phyloP scores from a whole-genome alignment of 1,140 invertebrate species.

The Anagrus nilaparvatae region DNA sequence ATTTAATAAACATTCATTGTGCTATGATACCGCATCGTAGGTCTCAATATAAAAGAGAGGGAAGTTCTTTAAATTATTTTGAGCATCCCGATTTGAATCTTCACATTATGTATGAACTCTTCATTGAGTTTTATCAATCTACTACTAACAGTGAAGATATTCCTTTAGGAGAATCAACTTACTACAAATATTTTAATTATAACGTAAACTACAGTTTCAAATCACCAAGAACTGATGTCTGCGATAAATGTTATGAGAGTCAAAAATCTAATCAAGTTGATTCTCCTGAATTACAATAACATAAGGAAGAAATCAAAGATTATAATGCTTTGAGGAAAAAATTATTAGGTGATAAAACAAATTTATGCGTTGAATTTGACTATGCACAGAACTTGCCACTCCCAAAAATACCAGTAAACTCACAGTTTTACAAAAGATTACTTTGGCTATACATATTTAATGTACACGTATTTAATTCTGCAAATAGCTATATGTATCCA shows the following conservation, averaged over 20 bases:
- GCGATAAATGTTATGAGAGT: background rate
- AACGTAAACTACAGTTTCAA: background rate
- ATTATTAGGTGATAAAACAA: background rate
- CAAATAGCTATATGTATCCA: background rate
- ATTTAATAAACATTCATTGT: no score
- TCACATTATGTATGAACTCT: background rate
- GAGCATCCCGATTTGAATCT: background rate
- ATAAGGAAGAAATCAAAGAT: background rate
- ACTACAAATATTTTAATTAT: constrained; percentile 7
- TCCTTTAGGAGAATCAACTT: background rate
- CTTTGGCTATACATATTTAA: constrained; percentile 1
- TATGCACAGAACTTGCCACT: background rate
- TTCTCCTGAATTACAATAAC: background rate
- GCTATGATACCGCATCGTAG: background rate
- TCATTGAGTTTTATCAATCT: background rate
- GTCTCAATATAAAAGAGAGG: background rate
- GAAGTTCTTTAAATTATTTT: constrained; percentile 6
- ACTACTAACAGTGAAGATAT: background rate
- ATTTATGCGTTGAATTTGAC: constrained; percentile 7
- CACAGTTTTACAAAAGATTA: background rate
- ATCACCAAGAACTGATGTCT: constrained; percentile 3
- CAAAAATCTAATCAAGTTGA: background rate
- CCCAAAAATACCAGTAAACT: background rate
- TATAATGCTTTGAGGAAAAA: background rate
- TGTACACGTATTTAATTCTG: background rate